Evolutionary conservation across 2,113 vertebrate species (phyloP), one percentile per base, ranked within the genome.

Genomic region (Numida meleagris): DNA sequence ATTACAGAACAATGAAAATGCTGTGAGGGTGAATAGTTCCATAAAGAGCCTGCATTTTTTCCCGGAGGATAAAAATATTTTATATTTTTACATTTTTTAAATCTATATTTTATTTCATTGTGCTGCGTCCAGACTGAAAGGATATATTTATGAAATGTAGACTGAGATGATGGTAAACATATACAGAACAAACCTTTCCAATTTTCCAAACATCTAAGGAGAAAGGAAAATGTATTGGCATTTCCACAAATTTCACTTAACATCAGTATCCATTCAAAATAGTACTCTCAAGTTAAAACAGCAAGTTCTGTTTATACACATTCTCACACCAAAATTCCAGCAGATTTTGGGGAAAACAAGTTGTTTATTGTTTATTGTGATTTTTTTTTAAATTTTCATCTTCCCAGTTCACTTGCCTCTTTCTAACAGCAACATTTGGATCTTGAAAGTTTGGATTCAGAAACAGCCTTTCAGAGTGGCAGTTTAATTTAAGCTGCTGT

Each of bases 401-500:
- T 80, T 42, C 61, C 67, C 34, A 51, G 13, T 72, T 31, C n/a
- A 42, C 20, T n/a, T 53, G 63, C 9, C 20, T 61, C 6, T 72
- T 34, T 87, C 40, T 70, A 66, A 74, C 14, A 76, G 45, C 36
- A 82, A 82, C 17, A 43, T 31, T 33, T 74, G 82, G 59, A 61
- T 59, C 23, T 76, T 85, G 55, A 77, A 94, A 70, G 48, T 42
- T 34, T 76, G 42, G 21, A 85, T 70, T 27, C 48, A 58, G 67
- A 90, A 75, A 65, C 2, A n/a, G 14, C 84, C 33, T 73, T 82
- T 91, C 62, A 82, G 57, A 27, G 12, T 50, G 73, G 46, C 45
- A 90, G 59, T 42, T 89, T 85, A 80, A 74, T 90, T 91, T 62
- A 86, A 90, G 46, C 46, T 88, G 55, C 50, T 82, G 18, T 34